Base-by-base conservation (phyloP, 2,888 invertebrate genomes). In the Malthinus seriepunctatus region DNA sequence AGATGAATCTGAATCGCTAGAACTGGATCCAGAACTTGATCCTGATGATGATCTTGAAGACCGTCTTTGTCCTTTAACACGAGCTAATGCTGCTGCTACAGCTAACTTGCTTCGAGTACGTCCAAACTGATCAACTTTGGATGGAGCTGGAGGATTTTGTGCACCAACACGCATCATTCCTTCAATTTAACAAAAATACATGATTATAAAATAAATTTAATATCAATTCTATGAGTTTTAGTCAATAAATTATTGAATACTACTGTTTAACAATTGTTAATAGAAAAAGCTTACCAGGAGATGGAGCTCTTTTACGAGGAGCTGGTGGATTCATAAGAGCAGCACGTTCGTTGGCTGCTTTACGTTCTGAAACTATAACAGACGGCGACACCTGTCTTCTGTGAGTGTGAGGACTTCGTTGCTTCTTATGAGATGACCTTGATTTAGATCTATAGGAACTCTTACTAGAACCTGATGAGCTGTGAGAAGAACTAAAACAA, bases 281-380 rank as follows among this genome's bases (percentile, higher is more conserved):
- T 12, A 32, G 9, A n/a, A 34, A 23, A 10, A 38, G 8, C 1
- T 50, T 60, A 83, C 83, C 82, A 78, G 84, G 76, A 76, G 84
- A 62, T 74, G 76, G 75, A 68, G 83, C 71, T 75, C 78, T 71
- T 76, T 77, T 75, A 49, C 83, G 82, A 58, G 89, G 89, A 63
- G 89, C 88, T 10, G 88, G 89, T 61, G 89, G 89, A 79, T 89
- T 89, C 89, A 89, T 89, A 60, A 88, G 80, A 56, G 88, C 86
- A 4, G 88, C 87, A 46, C 88, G 82, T 68, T 88, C 87, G 31
- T 82, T 83, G 38, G 86, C 86, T 67, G 85, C 80, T 59, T 86
- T 83, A 58, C 85, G 80, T 77, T 86, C 86, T 53, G 85, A 85
- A 1, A 86, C 85, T 64, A 86, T 86, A 73, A 85, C 85, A 63